Percentiles rank a stretch among this genome's conserved stretches.
These are phyloP conservation scores for Scomber japonicus DNA, from an alignment of 2,113 vertebrate genomes.

Conservation along the genomic window DNA sequence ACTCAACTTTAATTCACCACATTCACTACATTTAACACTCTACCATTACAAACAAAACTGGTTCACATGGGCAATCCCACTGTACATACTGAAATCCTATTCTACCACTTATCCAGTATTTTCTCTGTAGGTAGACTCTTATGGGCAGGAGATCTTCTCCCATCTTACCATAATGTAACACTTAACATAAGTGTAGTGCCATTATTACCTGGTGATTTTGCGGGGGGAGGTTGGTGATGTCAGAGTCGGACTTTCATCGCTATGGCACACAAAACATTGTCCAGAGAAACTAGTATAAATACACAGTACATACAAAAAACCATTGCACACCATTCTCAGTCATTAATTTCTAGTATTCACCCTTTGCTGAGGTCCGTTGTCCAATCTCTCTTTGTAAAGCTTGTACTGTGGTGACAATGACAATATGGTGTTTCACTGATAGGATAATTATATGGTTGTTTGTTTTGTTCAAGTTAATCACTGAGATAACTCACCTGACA, in stretches of 20 bases:
- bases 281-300: not conserved
- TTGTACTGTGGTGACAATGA: slow-evolving; percentile 30
- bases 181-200: too few species aligned
- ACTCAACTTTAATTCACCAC: too few species aligned
- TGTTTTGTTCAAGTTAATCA: not conserved
- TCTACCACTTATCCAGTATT: too few species aligned
- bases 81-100: too few species aligned
- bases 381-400: slow-evolving; percentile 42
- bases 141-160: too few species aligned
- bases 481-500: slow-evolving; percentile 55
- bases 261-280: slow-evolving; percentile 19
- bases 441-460: not conserved
- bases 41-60: too few species aligned
- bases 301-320: not conserved
- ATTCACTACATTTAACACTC: too few species aligned
- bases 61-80: too few species aligned
- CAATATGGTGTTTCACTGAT: slow-evolving; percentile 1
- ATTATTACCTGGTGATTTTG: slow-evolving; percentile 67
- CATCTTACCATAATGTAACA: too few species aligned
- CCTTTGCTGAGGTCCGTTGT: slow-evolving; percentile 57
- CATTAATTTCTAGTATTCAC: slow-evolving; percentile 40
- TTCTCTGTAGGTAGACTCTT: too few species aligned
- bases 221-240: slow-evolving; percentile 34
- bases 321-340: not conserved
- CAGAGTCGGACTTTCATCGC: slow-evolving; percentile 45